Evolutionary conservation across 2,797 vertebrate species (phyloP), one percentile per base, ranked within the genome.

Genomic region (Hozukius guyotensis): DNA sequence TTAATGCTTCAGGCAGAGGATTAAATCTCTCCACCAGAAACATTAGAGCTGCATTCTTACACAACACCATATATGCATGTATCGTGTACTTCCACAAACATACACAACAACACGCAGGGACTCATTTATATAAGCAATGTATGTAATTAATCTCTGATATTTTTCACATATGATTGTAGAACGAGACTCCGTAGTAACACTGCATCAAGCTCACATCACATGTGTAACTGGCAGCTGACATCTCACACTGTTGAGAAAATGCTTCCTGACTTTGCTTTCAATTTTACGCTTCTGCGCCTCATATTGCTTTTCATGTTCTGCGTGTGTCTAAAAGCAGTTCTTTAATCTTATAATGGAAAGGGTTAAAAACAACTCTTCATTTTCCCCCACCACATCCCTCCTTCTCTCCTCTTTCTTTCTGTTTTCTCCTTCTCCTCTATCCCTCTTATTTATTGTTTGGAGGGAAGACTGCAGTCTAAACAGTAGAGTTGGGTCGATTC

Each of bases 1-100:
- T 84, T 75, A 88, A 85, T 85, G 80, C 63, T 52, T 52, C 1
- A 12, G 42, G 59, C 70, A n/a, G n/a, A 29, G 9, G 27, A 87
- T 78, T 82, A 72, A 59, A 72, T 84, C 75, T 76, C 66, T 56
- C 52, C 29, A 60, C 25, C 55, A 52, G 42, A 12, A 74, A 74
- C 64, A 25, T 65, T 68, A 75, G 13, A 63, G 14, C 46, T 38
- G 63, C 11, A 3, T 57, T 56, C 42, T 8, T 25, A 61, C 27
- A 55, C 31, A 72, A 56, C 27, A 29, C 16, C 16, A 22, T 22
- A 22, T 22, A 27, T 9, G 8, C 64, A n/a, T 74, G n/a, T 27
- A 38, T 64, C 32, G 57, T 52, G 72, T 25, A 25, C n/a, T 31
- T 57, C 9, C 24, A 57, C 13, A 55, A 11, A 53, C 20, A 57